Base-by-base conservation (phyloP, 2,113 vertebrate species). In the Cnemophilus loriae region DNA sequence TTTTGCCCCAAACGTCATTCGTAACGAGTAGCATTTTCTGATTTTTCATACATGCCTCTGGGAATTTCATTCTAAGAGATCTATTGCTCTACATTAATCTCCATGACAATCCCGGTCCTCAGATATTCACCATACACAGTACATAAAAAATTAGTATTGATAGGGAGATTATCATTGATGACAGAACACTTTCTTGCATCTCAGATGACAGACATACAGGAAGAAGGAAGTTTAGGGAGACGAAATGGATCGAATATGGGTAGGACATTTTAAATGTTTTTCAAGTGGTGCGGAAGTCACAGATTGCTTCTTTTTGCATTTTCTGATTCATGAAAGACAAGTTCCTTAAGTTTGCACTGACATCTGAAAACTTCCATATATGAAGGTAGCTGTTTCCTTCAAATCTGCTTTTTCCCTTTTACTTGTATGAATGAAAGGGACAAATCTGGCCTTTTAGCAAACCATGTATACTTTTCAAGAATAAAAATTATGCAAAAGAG, bases 231-330 rank as follows among this genome's bases (percentile, higher is more conserved):
- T 52, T 82, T 52, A 77, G 22, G n/a, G 8, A 78, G 6, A 67
- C 67, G 6, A 50, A 6, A 14, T 57, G 8, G 16, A 27, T 65
- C 1, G 1, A 44, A 50, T 18, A 35, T 11, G 16, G 1, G 3
- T 32, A 41, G 13, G 3, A 1, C 1, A 12, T 41, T 61, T 35
- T 28, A 16, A 18, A 1, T 44, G 47, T 63, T 52, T 83, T 59
- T n/a, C 1, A 22, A 26, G 27, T 28, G 3, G 11, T 33, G 59
- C 7, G 32, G 18, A 90, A 69, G 23, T 52, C 32, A 78, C 3
- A 17, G 5, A 5, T 74, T 63, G 17, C 5, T 88, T 61, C 5
- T 47, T 63, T 47, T 53, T 46, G 4, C 6, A 8, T 50, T 67
- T 85, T 85, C 22, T 41, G 5, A 52, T 52, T 89, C 22, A 52